Evolutionary conservation across 2,797 vertebrate species (phyloP), one percentile per base, ranked within the genome.

Genomic region (Syndactyla subalaris): DNA sequence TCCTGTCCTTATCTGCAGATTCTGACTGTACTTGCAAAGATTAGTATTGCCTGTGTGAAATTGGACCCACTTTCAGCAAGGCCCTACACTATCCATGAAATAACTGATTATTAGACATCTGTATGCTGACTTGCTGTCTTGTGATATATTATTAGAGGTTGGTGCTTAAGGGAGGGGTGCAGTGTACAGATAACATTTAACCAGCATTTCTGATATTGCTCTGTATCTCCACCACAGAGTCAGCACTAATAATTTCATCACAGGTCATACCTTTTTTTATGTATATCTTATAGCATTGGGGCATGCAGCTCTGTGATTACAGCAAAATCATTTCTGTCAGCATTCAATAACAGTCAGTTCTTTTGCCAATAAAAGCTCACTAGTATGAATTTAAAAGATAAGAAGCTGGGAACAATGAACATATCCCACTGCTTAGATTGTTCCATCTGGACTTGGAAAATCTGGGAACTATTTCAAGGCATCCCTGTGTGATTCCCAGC

Each of bases 1-100:
- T 96, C 52, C 51, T 92, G 70, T 30, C 36, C 27, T 94, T 96
- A 94, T 92, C 89, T 94, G 41, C 62, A 77, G 78, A 77, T 92
- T 92, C 75, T 91, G 48, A 91, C n/a, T 84, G 19, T 76, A 68
- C 85, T 89, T 93, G 39, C 32, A 86, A 75, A 39, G 75, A 29
- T 91, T 92, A 70, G 19, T 49, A 46, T 45, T 88, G 78, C 43
- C 54, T 84, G 48, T 66, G 54, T 91, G 87, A 58, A n/a, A 84
- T 39, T 83, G 85, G 62, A 91, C 23, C 20, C 43, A 63, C 36
- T 95, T 92, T 85, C 58, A 83, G 14, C 32, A 59, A 75, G 62
- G 29, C 32, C n/a, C 46, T 86, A 39, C 46, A 58, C 62, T 80
- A 52, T 23, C 79, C 91, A 93, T 79, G 88, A 84, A 95, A 91